Base-by-base conservation (phyloP, 2,888 invertebrate genomes). In the Sinelater perroti region DNA sequence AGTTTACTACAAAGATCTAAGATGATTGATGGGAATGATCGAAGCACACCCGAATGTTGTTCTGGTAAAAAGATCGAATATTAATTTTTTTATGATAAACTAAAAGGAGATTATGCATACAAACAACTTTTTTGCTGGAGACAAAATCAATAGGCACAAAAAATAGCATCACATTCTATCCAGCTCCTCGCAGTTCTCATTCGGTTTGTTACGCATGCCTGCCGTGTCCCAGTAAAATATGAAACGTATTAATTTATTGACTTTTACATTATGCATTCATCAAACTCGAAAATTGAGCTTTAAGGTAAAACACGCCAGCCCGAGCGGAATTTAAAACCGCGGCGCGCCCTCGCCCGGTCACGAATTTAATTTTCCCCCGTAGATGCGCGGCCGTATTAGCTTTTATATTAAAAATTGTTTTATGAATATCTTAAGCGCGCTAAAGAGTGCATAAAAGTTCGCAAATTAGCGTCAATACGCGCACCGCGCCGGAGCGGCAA, bases 401-500 rank as follows among this genome's bases (percentile, higher is more conserved):
- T 40, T 52, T 52, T 52, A 42, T 52, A 52, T 52, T 52, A 52
- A 52, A 50, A 52, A 52, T 44, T 42, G 52, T 52, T 52, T 31
- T 52, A 52, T 52, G 52, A 52, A 52, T 52, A 52, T 52, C 28
- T 52, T 52, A 52, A 31, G 31, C 20, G 11, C 42, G 42, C 31
- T 40, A 52, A 42, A 30, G 42, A 40, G 31, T 42, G 21, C 13
- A 42, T 10, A 21, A 42, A 52, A 52, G 42, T 33, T 42, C 21
- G 42, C 28, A 28, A 40, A 44, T 52, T 31, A 18, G 8, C 17
- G 28, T 18, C 42, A 36, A 44, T 44, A 14, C 16, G 16, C 7
- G 44, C 44, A 28, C 40, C n/a, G 6, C 11, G 40, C 40, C 1
- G 10, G 17, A 44, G 16, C 3, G 18, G 11, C 44, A 10, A 11